A percentile compares a stretch with the other conserved stretches of the same genome.
Conservation (phyloP, 2,113 vertebrate species). For the Odontesthes bonariensis region DNA sequence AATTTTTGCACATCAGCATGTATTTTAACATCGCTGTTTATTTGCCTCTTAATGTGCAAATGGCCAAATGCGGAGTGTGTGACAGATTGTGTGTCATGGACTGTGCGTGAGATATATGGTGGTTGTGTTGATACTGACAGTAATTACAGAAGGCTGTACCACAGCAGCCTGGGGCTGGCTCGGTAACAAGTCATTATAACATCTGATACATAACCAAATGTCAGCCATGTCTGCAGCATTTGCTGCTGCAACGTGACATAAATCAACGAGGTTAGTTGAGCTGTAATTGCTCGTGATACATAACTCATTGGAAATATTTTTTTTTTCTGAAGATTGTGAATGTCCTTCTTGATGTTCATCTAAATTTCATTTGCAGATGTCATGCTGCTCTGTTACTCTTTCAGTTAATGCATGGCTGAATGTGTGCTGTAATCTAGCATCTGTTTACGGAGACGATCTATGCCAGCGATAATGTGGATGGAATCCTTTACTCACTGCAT, state of each 20-base stretch:
- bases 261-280: conserved; percentile 40
- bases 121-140: conserved; percentile 62
- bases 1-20: neutral
- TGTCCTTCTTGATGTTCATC: conserved; percentile 24
- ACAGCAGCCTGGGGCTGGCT: conserved; percentile 57
- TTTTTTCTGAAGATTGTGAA: conserved; percentile 11
- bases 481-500: conserved; percentile 17
- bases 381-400: neutral
- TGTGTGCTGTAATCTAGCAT: neutral
- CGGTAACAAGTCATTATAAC: conserved; percentile 69
- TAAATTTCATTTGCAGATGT: conserved; percentile 39
- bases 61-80: conserved; percentile 27
- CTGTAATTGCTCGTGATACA: conserved; percentile 20
- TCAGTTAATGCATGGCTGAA: conserved; percentile 9
- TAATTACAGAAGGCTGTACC: conserved; percentile 73
- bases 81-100: conserved; percentile 48
- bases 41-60: conserved; percentile 51
- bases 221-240: conserved; percentile 52
- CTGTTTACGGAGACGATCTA: conserved; percentile 6
- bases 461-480: conserved; percentile 45
- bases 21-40: conserved; percentile 26
- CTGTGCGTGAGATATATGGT: conserved; percentile 61
- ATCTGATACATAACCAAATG: conserved; percentile 70
- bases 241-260: conserved; percentile 38
- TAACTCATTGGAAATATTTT: neutral